A percentile compares a stretch with the other conserved stretches of the same genome.
Conservation (phyloP, 2,113 vertebrate genomes). For the Athene noctua region DNA sequence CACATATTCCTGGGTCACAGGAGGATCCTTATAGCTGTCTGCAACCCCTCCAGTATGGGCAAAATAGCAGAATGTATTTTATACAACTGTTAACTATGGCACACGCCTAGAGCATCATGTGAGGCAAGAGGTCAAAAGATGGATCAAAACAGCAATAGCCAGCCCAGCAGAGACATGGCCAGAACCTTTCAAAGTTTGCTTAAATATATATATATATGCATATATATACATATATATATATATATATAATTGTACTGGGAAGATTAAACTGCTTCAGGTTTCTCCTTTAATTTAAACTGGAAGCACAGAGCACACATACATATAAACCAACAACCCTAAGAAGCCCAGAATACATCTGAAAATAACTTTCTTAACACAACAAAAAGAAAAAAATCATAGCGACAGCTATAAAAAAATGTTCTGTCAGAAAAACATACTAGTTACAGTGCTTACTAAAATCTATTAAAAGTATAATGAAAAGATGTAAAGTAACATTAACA, state of each 20-base stretch:
- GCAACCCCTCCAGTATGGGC: neutral
- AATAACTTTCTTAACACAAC: neutral
- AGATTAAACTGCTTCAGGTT: slow-evolving; percentile 50
- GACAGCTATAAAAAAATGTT: neutral
- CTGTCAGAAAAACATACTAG: neutral
- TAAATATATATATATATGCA: neutral
- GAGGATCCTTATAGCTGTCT: neutral
- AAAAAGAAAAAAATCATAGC: neutral
- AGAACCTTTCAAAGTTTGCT: slow-evolving; percentile 16
- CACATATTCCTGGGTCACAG: neutral
- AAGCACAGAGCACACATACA: neutral
- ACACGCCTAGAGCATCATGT: neutral
- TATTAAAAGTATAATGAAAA: neutral
- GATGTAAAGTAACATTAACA: neutral
- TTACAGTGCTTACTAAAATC: neutral
- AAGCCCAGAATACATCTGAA: neutral
- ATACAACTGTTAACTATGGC: neutral
- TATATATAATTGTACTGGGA: neutral
- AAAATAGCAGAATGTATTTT: slow-evolving; percentile 28
- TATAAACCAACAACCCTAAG: neutral
- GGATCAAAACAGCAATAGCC: neutral
- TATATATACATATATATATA: neutral
- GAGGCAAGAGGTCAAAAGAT: neutral
- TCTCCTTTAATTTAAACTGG: slow-evolving; percentile 31
- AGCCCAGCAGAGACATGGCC: neutral